Evolutionary conservation across 2,888 invertebrate genomes (phyloP), one percentile per base, ranked within the genome.

Genomic region (Xiphydria camelus): DNA sequence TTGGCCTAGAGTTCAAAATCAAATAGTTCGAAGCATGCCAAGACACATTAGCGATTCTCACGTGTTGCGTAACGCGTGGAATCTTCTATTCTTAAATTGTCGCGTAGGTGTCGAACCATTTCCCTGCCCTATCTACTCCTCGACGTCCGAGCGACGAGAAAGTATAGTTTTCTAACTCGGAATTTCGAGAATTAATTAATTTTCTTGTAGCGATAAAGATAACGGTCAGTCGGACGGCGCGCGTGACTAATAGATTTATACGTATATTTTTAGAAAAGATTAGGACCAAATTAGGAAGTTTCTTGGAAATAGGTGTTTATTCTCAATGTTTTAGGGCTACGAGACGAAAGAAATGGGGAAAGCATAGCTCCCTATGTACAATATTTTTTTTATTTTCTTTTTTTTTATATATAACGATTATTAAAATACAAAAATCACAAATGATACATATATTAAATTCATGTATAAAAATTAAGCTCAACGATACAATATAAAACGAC

Each of bases 1-100:
- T 60, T 62, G 66, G 55, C 64, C 57, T 55, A 57, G 53, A 59
- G 64, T 47, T 55, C 53, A 57, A 57, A 66, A 59, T 51, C 58
- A 55, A 53, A 60, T 50, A 46, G 21, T 34, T 34, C 15, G 3
- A 34, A 10, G 15, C 9, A 20, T 34, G 34, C 34, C 34, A 34
- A 18, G 19, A 14, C n/a, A n/a, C n/a, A n/a, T n/a, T n/a, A n/a
- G n/a, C n/a, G n/a, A n/a, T n/a, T n/a, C n/a, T n/a, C 12, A n/a
- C 34, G n/a, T 4, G 15, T 34, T 34, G 15, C 34, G 34, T 9
- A 34, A 41, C 26, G 22, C 38, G 50, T 59, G 69, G 18, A 41
- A 21, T 26, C 18, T 4, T 34, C 53, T 53, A 51, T 56, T 47
- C 50, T 55, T 61, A 50, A 39, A 45, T 39, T 25, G 36, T 32